Conservation (phyloP, 2,888 invertebrate species). For the Macroteleia sp. region DNA sequence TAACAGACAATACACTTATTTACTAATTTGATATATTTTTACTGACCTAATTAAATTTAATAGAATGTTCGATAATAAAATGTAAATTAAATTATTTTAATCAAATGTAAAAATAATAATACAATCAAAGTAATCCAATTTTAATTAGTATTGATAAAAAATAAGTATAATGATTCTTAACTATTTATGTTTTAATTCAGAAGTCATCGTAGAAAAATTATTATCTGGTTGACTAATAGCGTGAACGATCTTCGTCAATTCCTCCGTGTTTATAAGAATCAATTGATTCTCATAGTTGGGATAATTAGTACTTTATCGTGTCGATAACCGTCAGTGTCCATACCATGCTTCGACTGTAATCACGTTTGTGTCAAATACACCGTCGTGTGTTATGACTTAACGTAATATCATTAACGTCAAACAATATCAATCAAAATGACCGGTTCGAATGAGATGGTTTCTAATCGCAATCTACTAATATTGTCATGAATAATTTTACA, state of each 20-base stretch:
- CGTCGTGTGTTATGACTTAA: constrained; percentile 52
- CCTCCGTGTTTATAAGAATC: constrained; percentile 24
- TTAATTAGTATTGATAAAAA: too few species aligned
- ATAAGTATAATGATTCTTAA: too few species aligned
- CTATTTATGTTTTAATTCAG: too few species aligned
- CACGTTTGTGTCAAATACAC: constrained; percentile 56
- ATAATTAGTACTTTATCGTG: constrained; percentile 59
- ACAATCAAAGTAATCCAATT: too few species aligned
- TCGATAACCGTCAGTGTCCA: constrained; percentile 45
- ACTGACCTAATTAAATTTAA: too few species aligned
- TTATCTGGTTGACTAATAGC: too few species aligned
- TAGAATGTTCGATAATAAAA: too few species aligned
- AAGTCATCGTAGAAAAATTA: too few species aligned
- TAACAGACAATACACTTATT: too few species aligned
- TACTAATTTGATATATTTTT: too few species aligned
- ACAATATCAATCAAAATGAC: constrained; percentile 56
- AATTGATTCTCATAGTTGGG: constrained; percentile 39
- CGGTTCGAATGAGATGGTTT: constrained; percentile 29
- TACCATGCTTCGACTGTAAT: constrained; percentile 38
- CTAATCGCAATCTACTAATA: constrained; percentile 35
- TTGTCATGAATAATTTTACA: constrained; percentile 29
- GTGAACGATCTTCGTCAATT: constrained; percentile 14
- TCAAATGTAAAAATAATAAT: too few species aligned
- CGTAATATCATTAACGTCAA: constrained; percentile 60
- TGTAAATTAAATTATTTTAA: too few species aligned